Evolutionary conservation across 37 sponge, comb jelly and placozoan species (phyloP).

Genomic region (Oscarella lobularis): DNA sequence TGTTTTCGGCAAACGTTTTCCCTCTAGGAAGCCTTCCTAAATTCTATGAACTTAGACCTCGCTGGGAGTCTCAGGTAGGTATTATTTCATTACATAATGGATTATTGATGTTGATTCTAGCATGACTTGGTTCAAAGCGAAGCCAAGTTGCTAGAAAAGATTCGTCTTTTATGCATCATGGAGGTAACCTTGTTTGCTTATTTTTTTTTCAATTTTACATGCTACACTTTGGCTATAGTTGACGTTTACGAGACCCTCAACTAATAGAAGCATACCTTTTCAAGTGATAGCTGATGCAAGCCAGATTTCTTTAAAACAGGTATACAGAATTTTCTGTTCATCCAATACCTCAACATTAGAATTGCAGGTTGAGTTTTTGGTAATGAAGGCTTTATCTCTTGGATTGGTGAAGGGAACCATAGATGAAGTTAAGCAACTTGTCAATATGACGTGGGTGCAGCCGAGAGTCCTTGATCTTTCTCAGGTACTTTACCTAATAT

Average conservation of each 20-base stretch:
- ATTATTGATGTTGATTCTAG: no score
- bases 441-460: slow-evolving; percentile 84
- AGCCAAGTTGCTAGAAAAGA: not conserved
- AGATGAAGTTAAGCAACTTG: slow-evolving; percentile 58
- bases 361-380: slow-evolving; percentile 68
- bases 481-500: slow-evolving; percentile 36
- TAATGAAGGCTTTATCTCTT: slow-evolving; percentile 76
- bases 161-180: not conserved
- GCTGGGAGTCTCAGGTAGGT: no score
- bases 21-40: no score
- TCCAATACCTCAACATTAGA: no score
- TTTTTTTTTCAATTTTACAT: no score
- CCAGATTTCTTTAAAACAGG: not conserved
- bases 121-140: not conserved
- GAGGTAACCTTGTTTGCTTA: not conserved
- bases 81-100: no score
- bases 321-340: not conserved
- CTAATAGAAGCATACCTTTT: slow-evolving; percentile 1
- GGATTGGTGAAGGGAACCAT: slow-evolving; percentile 78
- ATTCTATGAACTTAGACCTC: no score
- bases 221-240: not conserved
- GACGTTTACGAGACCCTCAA: not conserved
- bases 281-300: not conserved
- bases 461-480: slow-evolving; percentile 65
- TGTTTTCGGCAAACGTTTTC: no score